phyloP scores from a whole-genome alignment of 2,113 vertebrate species.

The Cathartes aura region DNA sequence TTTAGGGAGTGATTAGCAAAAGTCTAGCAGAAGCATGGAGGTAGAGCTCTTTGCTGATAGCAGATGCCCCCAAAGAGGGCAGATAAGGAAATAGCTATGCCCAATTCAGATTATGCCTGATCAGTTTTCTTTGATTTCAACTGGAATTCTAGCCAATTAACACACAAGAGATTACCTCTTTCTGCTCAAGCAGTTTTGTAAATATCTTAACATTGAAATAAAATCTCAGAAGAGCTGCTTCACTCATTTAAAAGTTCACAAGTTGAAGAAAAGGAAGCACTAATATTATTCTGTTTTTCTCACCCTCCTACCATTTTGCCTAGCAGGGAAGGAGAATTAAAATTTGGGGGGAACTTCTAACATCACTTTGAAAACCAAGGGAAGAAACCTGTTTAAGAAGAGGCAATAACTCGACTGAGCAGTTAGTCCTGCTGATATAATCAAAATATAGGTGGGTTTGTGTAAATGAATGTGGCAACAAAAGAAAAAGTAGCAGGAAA shows the following conservation, averaged over 20 bases:
- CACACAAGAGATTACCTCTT: neutral
- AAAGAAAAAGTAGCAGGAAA: neutral
- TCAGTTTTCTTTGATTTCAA: neutral
- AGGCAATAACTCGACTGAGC: accelerated
- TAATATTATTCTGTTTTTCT: neutral
- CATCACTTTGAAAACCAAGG: neutral
- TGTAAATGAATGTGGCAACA: neutral
- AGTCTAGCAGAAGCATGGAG: neutral
- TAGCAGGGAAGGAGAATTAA: neutral
- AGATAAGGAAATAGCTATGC: neutral
- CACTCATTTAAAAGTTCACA: neutral
- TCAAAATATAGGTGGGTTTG: neutral
- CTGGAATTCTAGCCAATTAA: neutral
- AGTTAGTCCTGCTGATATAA: neutral
- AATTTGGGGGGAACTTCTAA: neutral
- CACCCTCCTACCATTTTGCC: neutral
- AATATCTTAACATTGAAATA: neutral
- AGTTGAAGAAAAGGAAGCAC: neutral
- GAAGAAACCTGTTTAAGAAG: neutral
- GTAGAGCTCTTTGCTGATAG: neutral
- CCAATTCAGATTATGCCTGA: neutral
- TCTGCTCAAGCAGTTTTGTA: neutral
- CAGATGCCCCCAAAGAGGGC: neutral
- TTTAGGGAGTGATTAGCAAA: neutral
- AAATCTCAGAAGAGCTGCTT: neutral